A percentile compares a stretch with the other conserved stretches of the same genome.
Evolutionary conservation across 2,888 invertebrate genomes (phyloP).

Genomic region (Hydrotaea diabolus): DNA sequence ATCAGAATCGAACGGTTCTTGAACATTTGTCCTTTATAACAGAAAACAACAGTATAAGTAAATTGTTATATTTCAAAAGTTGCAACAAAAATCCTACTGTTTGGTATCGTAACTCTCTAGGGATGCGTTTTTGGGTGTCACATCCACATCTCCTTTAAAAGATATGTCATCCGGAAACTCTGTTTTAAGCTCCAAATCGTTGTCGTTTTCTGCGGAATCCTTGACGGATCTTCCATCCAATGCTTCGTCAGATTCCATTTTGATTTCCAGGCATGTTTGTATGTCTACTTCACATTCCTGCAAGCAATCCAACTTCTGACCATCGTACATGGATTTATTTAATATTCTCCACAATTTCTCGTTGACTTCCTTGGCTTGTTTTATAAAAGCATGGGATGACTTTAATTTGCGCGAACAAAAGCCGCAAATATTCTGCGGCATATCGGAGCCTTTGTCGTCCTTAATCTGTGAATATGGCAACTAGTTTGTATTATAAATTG

Average conservation of each 20-base stretch:
- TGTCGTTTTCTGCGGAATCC: not conserved
- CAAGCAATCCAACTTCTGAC: slow-evolving; percentile 49
- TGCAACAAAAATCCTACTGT: not conserved
- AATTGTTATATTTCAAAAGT: not conserved
- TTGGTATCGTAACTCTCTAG: not conserved
- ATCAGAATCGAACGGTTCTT: not conserved
- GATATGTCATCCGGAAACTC: not conserved
- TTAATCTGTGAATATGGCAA: slow-evolving; percentile 26
- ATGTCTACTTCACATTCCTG: slow-evolving; percentile 61
- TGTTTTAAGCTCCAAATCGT: not conserved
- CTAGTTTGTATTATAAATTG: not conserved
- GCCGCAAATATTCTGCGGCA: slow-evolving; percentile 53
- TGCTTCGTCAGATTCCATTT: slow-evolving; percentile 47
- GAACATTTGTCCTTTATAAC: not conserved
- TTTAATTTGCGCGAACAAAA: slow-evolving; percentile 57
- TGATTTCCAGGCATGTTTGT: slow-evolving; percentile 45
- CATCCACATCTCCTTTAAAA: not conserved
- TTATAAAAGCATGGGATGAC: slow-evolving; percentile 57
- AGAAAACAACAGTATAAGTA: too few species aligned
- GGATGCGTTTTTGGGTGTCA: not conserved
- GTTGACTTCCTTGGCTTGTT: slow-evolving; percentile 54
- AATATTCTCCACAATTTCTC: slow-evolving; percentile 39
- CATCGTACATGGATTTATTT: not conserved
- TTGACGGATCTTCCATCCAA: slow-evolving; percentile 16
- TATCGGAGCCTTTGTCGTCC: slow-evolving; percentile 35